Base-by-base conservation (phyloP, 1,140 invertebrate genomes). In the Plectrocnemia conspersa region DNA sequence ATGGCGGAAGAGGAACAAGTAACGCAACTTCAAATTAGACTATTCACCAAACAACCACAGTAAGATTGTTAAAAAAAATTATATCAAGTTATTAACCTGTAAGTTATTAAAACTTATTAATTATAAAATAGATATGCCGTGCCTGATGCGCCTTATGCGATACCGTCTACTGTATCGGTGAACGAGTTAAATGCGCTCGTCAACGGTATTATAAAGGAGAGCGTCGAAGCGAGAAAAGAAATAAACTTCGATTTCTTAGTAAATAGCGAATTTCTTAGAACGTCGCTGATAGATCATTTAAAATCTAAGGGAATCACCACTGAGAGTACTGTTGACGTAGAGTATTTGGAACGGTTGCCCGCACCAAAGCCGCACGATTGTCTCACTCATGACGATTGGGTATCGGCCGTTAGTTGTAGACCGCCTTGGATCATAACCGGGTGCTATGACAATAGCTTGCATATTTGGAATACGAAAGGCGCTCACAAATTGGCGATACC, bases 361-460 rank as follows among this genome's bases (percentile, higher is more conserved):
- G 83, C 93, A 2, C 95, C 94, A 0, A 81, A 89, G 65, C 93
- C 93, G 9, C 81, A 93, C 66, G 87, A 96, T 67, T 91, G 88
- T 65, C 75, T 97, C 42, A 79, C 92, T 64, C 93, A 97, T 69
- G 91, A 97, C 74, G 94, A 98, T 70, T 98, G 95, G 95, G 91
- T 98, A 9, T 86, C 88, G 41, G 84, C 89, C 27, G 84, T 95
- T 18, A 82, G 88, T 59, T 79, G 82, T 44, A 72, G 73, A 54
- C 79, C 82, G 19, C 83, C 86, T 74, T 94, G 88, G 87, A 91
- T 97, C 56, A 66, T 97, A 7, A 88, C 88, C 49, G 94, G 94
- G n/a, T 91, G 91, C 72, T 98, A 97, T 77, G 95, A 98, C 68
- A 89, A 91, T 68, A 91, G 90, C 29, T 65, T 97, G 13, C 88